Percentiles rank a stretch among this genome's conserved stretches.
phyloP scores from a whole-genome alignment of 2,113 vertebrate species.

The Ondatra zibethicus region DNA sequence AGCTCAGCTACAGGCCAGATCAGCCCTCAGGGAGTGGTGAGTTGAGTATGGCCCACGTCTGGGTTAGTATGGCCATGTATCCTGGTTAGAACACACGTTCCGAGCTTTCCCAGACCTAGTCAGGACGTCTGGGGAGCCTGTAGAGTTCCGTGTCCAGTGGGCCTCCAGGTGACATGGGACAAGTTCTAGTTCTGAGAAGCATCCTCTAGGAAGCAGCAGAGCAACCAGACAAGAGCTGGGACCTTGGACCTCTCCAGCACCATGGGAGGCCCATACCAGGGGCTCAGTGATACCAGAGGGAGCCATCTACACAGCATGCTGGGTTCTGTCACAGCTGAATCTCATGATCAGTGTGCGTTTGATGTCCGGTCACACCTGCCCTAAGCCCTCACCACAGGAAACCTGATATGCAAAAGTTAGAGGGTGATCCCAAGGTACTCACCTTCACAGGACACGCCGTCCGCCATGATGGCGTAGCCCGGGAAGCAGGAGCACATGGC shows the following conservation, averaged over 20 bases:
- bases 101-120: neutral
- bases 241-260: neutral
- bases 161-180: too few species aligned
- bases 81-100: neutral
- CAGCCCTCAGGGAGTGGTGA: neutral
- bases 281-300: neutral
- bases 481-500: constrained; percentile 92
- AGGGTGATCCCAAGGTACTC: neutral
- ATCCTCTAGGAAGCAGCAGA: neutral
- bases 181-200: neutral
- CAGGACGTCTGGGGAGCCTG: neutral
- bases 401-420: neutral
- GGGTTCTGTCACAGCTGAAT: neutral
- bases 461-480: constrained; percentile 91
- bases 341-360: neutral
- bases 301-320: rapidly evolving
- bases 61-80: too few species aligned
- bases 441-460: constrained; percentile 93
- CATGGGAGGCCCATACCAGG: rapidly evolving
- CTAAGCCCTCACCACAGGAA: neutral
- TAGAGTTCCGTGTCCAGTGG: neutral
- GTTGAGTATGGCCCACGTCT: neutral
- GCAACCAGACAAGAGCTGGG: neutral
- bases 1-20: too few species aligned
- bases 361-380: neutral